phyloP scores from a whole-genome alignment of 2,888 invertebrate species.

The Peribatodes rhomboidaria region DNA sequence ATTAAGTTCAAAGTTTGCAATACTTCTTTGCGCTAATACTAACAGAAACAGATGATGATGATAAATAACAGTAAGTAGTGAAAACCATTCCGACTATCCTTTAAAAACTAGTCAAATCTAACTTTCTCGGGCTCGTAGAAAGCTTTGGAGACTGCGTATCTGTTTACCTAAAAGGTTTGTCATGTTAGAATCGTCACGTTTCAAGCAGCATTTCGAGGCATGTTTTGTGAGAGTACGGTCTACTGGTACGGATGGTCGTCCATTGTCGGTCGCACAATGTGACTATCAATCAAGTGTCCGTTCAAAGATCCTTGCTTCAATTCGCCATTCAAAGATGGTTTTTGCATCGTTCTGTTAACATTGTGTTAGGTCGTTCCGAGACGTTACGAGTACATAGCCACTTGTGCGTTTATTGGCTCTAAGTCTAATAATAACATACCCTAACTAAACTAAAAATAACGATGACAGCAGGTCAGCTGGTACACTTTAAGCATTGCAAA shows the following conservation, averaged over 20 bases:
- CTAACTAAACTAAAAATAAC: too few species aligned
- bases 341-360: constrained; percentile 11
- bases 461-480: too few species aligned
- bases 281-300: constrained; percentile 58
- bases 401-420: constrained; percentile 5
- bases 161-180: constrained; percentile 57
- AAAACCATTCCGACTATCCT: not conserved
- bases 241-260: constrained; percentile 54
- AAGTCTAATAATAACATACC: not conserved
- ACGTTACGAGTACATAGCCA: constrained; percentile 11
- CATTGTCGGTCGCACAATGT: constrained; percentile 68
- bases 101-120: constrained; percentile 10
- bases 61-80: not conserved
- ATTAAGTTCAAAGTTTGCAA: not conserved
- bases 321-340: constrained; percentile 41
- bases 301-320: constrained; percentile 43
- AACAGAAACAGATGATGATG: not conserved
- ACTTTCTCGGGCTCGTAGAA: constrained; percentile 17
- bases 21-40: not conserved
- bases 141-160: constrained; percentile 13
- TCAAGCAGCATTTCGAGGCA: constrained; percentile 31
- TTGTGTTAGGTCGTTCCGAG: constrained; percentile 6
- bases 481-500: too few species aligned
- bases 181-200: constrained; percentile 45
- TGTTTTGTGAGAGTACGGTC: constrained; percentile 43